Evolutionary conservation across 2,888 invertebrate genomes (phyloP), one percentile per base, ranked within the genome.

Genomic region (Scaptomyza parva): DNA sequence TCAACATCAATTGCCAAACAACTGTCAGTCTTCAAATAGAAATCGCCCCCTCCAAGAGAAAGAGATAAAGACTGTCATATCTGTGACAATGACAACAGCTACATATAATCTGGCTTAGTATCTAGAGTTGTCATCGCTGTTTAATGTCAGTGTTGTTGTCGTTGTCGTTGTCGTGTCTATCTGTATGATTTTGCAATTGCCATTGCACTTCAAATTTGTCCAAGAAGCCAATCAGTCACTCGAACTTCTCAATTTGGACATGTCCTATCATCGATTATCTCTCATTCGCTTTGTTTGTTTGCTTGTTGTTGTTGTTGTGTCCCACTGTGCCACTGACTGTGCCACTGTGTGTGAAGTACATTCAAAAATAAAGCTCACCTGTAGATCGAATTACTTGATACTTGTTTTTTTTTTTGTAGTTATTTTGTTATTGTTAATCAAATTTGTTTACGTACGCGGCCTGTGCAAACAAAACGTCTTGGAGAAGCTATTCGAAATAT

Each of bases 401-500:
- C 37, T 37, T 45, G 35, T 28, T 28, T 22, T 22, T 22, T 22
- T 22, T 41, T 44, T 28, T 37, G 17, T 37, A 9, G 59, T 72
- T n/a, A 30, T 11, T 30, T 48, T 22, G 35, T 9, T 18, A 12
- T 40, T 35, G 14, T 8, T 12, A 20, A 47, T 47, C 37, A 47
- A 30, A 30, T 30, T 48, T 48, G 48, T 48, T 22, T 48, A 37
- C 20, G 20, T 55, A 48, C 44, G 70, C 86, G 59, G 74, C 52
- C 86, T 77, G 86, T 50, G 74, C 59, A 84, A 80, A 80, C 63
- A 82, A 80, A 55, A 52, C 20, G 37, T 30, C 40, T 41, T 43
- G 11, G 11, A 18, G 35, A 22, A 86, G 68, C 41, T 50, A 81
- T 86, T 86, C 26, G 17, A 80, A 77, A 63, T 77, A 86, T 83